A percentile compares a stretch with the other conserved stretches of the same genome.
These are phyloP conservation scores for Epizoanthus scotinus DNA, from an alignment of 92 coral and sea anemone genomes.

Conservation along the genomic window DNA sequence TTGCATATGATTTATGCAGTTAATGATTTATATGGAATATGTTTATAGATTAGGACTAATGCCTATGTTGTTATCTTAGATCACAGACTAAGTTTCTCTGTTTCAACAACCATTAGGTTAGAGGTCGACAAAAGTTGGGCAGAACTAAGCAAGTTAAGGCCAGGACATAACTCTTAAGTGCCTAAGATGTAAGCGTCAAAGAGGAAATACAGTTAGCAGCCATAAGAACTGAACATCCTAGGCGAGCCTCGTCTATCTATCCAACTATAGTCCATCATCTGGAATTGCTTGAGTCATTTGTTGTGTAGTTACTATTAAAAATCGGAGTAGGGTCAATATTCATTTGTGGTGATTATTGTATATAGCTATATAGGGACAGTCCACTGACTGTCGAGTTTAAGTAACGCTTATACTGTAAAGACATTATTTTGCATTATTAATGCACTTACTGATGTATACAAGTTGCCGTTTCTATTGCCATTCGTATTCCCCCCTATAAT, in stretches of 20 bases:
- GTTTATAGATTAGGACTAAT: not conserved
- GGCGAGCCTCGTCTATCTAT: slow-evolving; percentile 43
- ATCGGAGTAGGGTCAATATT: too few relatives aligned
- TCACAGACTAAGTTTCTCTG: slow-evolving; percentile 40
- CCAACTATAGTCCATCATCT: slow-evolving; percentile 29
- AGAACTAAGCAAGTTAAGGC: slow-evolving; percentile 46
- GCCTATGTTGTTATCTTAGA: slow-evolving; percentile 13
- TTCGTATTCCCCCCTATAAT: too few relatives aligned
- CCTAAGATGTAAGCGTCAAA: slow-evolving; percentile 37
- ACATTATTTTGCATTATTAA: too few relatives aligned
- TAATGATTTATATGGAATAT: not conserved
- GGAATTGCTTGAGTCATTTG: too few relatives aligned
- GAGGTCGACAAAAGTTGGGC: slow-evolving; percentile 40
- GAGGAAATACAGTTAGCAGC: slow-evolving; percentile 17
- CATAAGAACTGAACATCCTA: slow-evolving; percentile 42
- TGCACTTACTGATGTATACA: too few relatives aligned
- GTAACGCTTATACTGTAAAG: too few relatives aligned
- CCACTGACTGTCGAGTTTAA: too few relatives aligned
- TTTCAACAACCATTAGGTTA: slow-evolving; percentile 42
- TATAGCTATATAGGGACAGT: too few relatives aligned
- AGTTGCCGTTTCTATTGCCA: too few relatives aligned
- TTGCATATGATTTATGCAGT: too few relatives aligned
- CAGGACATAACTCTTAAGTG: slow-evolving; percentile 40
- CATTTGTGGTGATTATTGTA: too few relatives aligned
- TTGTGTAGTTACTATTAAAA: too few relatives aligned